Base-by-base conservation (phyloP, 2,888 invertebrate genomes). In the Cybosia mesomella region DNA sequence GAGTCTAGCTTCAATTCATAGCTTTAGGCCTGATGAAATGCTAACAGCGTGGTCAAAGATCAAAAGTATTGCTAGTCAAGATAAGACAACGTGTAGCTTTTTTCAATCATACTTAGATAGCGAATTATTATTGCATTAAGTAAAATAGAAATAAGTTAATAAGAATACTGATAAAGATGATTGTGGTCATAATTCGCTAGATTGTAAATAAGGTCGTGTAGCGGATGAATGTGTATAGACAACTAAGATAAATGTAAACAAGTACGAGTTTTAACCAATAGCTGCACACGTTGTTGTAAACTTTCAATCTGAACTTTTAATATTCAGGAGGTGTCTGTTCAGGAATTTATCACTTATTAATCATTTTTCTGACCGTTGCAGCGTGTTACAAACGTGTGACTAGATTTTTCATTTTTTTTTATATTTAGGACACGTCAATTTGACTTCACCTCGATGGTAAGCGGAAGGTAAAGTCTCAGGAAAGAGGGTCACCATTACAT, bases 81-180 rank as follows among this genome's bases (percentile, higher is more conserved):
- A 63, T 53, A 21, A 63, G 5, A 28, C 43, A 54, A 24, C 60
- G 2, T 67, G 62, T 61, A 24, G 28, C 28, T 67, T 55, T 32
- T 64, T 21, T 49, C 43, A 64, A 55, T 28, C 43, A 15, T 68
- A 66, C 22, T 67, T 60, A 36, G 73, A 64, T 55, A 64, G 76
- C 72, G 67, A 75, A 72, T 71, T 63, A 5, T 61, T 64, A 28
- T 58, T 64, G 36, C 22, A 55, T 43, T 64, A 43, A 64, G n/a
- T 28, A 28, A 8, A n/a, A 28, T 60, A 28, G 24, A 43, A 55
- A 55, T 55, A 55, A 59, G 36, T 22, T 9, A 39, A 59, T 22
- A 21, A 3, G 9, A 36, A 22, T 34, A 36, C 13, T 11, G 3
- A 36, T 36, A 7, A 22, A 58, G 22, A 18, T 18, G 13, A 13